Evolutionary conservation across 1,140 invertebrate species (phyloP).

Genomic region (Adelges cooleyi): DNA sequence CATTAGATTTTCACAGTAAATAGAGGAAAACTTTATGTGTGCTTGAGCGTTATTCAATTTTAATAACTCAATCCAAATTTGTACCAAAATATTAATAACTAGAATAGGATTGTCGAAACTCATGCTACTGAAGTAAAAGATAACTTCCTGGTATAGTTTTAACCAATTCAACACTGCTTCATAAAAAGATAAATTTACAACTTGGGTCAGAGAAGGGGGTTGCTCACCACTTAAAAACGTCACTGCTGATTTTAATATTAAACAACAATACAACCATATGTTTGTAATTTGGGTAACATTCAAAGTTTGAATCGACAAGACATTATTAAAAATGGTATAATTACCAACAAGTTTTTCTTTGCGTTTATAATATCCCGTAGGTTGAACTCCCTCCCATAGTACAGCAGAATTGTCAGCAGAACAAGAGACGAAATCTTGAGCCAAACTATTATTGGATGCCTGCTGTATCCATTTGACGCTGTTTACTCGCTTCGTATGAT

Average conservation of each 20-base stretch:
- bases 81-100: too few relatives aligned
- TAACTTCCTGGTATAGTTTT: too few relatives aligned
- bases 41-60: too few relatives aligned
- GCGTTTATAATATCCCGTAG: constrained; percentile 11
- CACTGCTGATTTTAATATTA: not conserved
- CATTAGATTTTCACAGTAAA: too few relatives aligned
- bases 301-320: not conserved
- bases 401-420: constrained; percentile 60
- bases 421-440: constrained; percentile 54
- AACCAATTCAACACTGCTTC: too few relatives aligned
- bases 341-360: constrained; percentile 21
- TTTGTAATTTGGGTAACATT: constrained; percentile 38
- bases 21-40: too few relatives aligned
- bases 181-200: too few relatives aligned
- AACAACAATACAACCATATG: constrained; percentile 37
- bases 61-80: too few relatives aligned
- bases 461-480: constrained; percentile 61
- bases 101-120: too few relatives aligned
- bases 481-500: constrained; percentile 57
- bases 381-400: constrained; percentile 46
- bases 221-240: not conserved
- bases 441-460: constrained; percentile 37
- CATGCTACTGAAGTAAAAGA: too few relatives aligned
- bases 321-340: not conserved
- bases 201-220: too few relatives aligned